These are phyloP conservation scores for Antennarius striatus DNA, from an alignment of 2,113 vertebrate genomes.

Conservation along the genomic window DNA sequence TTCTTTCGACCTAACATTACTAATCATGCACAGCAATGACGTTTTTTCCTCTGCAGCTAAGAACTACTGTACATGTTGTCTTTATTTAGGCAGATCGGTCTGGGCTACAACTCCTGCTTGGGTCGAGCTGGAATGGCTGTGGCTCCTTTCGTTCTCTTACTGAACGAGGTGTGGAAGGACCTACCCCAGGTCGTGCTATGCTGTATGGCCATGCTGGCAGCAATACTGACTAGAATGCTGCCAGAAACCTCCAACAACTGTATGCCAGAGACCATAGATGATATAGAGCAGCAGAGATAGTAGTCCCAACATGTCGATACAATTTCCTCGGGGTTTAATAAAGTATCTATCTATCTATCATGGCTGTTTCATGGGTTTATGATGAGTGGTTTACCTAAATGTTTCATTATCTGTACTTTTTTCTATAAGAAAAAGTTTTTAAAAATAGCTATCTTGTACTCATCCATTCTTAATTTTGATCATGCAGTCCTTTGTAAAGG, in stretches of 20 bases:
- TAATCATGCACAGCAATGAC: background rate
- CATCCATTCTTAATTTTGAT: too few species aligned
- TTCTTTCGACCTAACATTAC: too few species aligned
- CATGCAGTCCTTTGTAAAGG: too few species aligned
- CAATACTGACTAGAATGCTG: slow-evolving; percentile 68
- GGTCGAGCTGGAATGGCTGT: slow-evolving; percentile 81
- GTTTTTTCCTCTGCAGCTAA: background rate
- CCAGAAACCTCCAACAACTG: slow-evolving; percentile 78
- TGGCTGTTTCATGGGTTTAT: background rate
- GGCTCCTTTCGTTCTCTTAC: slow-evolving; percentile 80
- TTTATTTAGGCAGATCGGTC: slow-evolving; percentile 80
- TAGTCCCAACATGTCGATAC: too few species aligned
- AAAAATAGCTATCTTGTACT: too few species aligned
- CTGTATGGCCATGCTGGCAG: slow-evolving; percentile 66
- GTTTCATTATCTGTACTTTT: too few species aligned
- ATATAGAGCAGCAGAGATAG: slow-evolving; percentile 70
- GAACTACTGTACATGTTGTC: background rate
- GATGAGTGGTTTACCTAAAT: background rate
- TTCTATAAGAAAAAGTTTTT: too few species aligned
- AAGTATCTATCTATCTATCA: too few species aligned
- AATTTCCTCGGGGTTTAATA: too few species aligned
- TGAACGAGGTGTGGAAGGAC: slow-evolving; percentile 81
- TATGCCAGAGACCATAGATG: slow-evolving; percentile 85
- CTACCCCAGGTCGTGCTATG: slow-evolving; percentile 79
- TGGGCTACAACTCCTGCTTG: slow-evolving; percentile 81